Conservation (phyloP, 92 coral and sea anemone species). For the Zoanthus sansibaricus region DNA sequence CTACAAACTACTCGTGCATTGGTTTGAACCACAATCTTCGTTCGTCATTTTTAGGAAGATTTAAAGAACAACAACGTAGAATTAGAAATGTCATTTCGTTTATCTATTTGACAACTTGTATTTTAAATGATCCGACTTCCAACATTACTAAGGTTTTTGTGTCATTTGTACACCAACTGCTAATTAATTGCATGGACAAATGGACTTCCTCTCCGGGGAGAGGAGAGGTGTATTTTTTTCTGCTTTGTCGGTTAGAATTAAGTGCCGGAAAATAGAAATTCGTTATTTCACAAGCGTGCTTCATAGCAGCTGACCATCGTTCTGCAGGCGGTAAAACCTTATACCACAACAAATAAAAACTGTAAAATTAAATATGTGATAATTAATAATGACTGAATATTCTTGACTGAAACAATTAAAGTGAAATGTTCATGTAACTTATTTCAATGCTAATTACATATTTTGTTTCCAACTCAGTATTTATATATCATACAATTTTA, state of each 20-base stretch:
- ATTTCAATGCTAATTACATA: too few species aligned
- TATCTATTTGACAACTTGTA: constrained; percentile 22
- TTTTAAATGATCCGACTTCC: constrained; percentile 17
- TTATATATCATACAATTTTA: too few species aligned
- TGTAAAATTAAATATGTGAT: constrained; percentile 35
- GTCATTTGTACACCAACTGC: constrained; percentile 29
- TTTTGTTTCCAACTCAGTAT: too few species aligned
- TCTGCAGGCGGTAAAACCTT: background rate
- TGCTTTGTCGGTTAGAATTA: background rate
- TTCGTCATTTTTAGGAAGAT: background rate
- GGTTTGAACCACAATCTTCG: background rate
- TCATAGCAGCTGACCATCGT: background rate
- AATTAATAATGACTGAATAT: too few species aligned
- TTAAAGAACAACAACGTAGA: background rate
- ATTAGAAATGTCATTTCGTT: background rate
- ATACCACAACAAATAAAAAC: constrained; percentile 4
- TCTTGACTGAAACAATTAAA: too few species aligned
- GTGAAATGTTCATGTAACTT: too few species aligned
- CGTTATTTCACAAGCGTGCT: background rate
- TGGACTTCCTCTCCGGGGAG: constrained; percentile 26
- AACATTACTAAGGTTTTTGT: constrained; percentile 28
- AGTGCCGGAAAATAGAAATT: background rate
- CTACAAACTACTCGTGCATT: background rate
- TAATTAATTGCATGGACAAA: constrained; percentile 36
- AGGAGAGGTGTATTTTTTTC: background rate